Conservation (phyloP, 2,113 vertebrate species). For the Cephalopterus ornatus region DNA sequence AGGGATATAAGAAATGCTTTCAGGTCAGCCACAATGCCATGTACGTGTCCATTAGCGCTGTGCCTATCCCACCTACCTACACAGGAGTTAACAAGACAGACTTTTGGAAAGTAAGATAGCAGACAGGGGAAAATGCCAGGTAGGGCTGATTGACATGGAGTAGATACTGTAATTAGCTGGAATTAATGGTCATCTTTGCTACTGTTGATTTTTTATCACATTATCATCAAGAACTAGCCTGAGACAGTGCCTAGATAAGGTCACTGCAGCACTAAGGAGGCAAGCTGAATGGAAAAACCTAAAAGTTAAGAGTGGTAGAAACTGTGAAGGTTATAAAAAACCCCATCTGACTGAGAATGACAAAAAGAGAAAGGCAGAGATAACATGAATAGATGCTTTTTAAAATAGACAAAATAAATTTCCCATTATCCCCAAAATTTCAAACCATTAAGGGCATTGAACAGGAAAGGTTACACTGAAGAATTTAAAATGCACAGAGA, state of each 20-base stretch:
- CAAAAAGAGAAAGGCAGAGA: neutral
- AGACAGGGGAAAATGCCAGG: neutral
- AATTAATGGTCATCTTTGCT: neutral
- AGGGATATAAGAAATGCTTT: neutral
- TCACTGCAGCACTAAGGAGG: neutral
- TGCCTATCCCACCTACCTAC: neutral
- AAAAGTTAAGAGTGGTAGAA: neutral
- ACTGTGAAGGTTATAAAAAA: neutral
- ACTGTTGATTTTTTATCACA: neutral
- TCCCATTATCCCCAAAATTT: neutral
- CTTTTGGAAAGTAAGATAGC: neutral
- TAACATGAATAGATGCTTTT: neutral
- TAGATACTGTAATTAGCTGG: neutral
- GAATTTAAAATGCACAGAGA: neutral
- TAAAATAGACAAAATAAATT: neutral
- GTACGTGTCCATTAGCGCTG: neutral
- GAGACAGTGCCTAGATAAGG: neutral
- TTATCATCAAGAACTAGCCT: neutral
- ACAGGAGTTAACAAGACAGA: fast-evolving
- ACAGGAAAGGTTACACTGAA: neutral
- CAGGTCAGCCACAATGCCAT: neutral
- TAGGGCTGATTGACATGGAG: neutral
- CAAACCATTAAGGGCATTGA: neutral
- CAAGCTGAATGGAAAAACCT: neutral
- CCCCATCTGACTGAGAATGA: neutral